Conservation (phyloP, 2,888 invertebrate genomes). For the Eumacrocentrus americanus region DNA sequence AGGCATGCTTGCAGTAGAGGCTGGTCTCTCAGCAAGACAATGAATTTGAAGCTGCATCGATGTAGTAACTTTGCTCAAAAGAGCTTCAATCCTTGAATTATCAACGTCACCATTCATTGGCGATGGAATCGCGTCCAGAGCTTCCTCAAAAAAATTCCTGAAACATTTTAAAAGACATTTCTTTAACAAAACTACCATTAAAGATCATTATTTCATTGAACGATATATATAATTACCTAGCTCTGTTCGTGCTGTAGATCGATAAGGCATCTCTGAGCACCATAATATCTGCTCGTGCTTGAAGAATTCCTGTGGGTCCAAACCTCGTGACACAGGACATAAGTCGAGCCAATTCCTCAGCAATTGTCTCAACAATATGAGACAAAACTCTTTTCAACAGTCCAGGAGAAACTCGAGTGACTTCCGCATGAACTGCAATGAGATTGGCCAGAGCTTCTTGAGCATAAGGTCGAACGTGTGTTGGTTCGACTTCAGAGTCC, state of each 20-base stretch:
- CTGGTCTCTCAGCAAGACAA: conserved; percentile 46
- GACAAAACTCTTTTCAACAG: conserved; percentile 75
- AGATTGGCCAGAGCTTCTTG: conserved; percentile 86
- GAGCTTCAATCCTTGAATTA: conserved; percentile 48
- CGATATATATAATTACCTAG: conserved; percentile 66
- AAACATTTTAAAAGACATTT: conserved; percentile 6
- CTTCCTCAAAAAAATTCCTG: conserved; percentile 81
- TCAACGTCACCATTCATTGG: conserved; percentile 68
- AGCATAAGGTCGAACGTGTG: conserved; percentile 84
- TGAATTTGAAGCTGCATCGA: conserved; percentile 56
- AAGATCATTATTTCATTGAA: neutral
- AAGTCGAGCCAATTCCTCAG: conserved; percentile 88
- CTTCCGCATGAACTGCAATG: conserved; percentile 79
- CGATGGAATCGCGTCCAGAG: conserved; percentile 77
- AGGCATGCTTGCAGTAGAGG: conserved; percentile 17
- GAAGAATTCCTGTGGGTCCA: conserved; percentile 73
- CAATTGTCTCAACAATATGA: conserved; percentile 87
- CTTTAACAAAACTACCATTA: neutral
- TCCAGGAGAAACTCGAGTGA: conserved; percentile 77
- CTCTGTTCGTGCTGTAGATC: conserved; percentile 70
- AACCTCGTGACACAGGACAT: conserved; percentile 79
- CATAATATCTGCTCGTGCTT: conserved; percentile 79
- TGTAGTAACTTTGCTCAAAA: conserved; percentile 51
- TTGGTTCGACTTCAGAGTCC: conserved; percentile 76
- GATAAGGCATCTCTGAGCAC: conserved; percentile 72